Conservation (phyloP, 2,888 invertebrate genomes). For the Deroplatys truncata region DNA sequence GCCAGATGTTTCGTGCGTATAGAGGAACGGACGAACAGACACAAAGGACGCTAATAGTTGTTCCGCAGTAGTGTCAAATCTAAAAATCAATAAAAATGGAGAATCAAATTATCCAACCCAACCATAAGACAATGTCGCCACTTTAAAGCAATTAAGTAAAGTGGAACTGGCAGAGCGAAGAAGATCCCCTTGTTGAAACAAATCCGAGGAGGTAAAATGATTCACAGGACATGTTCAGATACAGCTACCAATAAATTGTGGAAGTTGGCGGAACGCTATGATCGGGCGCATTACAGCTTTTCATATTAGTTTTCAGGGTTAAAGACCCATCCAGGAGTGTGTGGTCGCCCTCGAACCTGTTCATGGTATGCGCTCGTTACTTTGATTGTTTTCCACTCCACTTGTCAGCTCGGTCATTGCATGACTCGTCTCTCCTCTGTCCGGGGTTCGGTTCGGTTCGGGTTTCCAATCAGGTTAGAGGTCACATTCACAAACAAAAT, state of each 20-base stretch:
- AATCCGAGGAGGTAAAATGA: too few relatives aligned
- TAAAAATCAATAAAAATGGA: too few relatives aligned
- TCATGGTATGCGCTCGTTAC: not conserved
- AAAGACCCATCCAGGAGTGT: not conserved
- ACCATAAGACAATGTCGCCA: too few relatives aligned
- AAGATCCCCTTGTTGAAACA: not conserved
- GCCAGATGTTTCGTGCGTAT: too few relatives aligned
- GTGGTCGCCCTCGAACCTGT: not conserved
- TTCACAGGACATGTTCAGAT: not conserved
- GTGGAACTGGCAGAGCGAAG: not conserved
- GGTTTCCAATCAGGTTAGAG: too few relatives aligned
- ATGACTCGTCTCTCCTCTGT: not conserved
- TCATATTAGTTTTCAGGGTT: not conserved
- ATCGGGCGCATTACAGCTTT: not conserved
- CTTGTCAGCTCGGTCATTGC: conserved; percentile 14
- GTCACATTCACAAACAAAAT: too few relatives aligned
- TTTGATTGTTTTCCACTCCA: conserved; percentile 11
- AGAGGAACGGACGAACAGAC: too few relatives aligned
- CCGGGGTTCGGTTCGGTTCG: conserved; percentile 8
- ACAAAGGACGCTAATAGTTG: too few relatives aligned
- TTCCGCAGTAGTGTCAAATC: too few relatives aligned
- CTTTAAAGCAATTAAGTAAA: not conserved
- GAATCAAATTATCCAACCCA: too few relatives aligned
- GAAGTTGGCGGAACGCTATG: not conserved
- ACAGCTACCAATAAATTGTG: not conserved